phyloP scores from a whole-genome alignment of 2,797 vertebrate species.

The Agapornis canus region DNA sequence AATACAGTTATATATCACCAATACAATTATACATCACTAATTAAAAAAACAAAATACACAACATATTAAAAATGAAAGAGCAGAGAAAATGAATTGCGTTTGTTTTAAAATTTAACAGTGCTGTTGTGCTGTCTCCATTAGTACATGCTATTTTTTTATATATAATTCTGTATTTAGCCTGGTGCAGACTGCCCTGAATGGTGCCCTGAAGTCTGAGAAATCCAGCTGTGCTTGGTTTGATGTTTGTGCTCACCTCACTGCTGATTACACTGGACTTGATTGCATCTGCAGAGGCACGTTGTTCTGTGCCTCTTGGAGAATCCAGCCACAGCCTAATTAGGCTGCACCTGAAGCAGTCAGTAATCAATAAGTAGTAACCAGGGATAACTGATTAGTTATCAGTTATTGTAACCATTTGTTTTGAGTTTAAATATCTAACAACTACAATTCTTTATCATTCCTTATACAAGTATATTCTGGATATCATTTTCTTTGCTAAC shows the following conservation, averaged over 20 bases:
- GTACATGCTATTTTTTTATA: background rate
- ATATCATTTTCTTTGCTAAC: background rate
- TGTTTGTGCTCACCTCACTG: background rate
- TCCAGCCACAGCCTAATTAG: background rate
- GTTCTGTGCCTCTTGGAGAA: background rate
- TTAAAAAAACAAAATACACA: background rate
- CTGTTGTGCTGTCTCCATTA: background rate
- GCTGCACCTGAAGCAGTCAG: background rate
- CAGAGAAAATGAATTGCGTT: background rate
- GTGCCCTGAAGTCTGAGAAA: background rate
- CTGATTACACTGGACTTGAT: background rate
- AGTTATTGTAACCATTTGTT: background rate
- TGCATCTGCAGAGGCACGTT: background rate
- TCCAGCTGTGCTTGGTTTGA: background rate
- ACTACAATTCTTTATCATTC: background rate
- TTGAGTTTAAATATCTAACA: background rate
- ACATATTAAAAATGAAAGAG: background rate
- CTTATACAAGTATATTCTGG: background rate
- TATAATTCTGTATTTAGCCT: background rate
- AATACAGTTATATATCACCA: no score
- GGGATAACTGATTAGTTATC: background rate
- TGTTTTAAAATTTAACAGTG: background rate
- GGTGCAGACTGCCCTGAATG: background rate
- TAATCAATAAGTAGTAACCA: background rate
- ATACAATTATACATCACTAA: background rate